These are phyloP conservation scores for Cosmopolites sordidus DNA, from an alignment of 2,888 invertebrate genomes.

Conservation along the genomic window DNA sequence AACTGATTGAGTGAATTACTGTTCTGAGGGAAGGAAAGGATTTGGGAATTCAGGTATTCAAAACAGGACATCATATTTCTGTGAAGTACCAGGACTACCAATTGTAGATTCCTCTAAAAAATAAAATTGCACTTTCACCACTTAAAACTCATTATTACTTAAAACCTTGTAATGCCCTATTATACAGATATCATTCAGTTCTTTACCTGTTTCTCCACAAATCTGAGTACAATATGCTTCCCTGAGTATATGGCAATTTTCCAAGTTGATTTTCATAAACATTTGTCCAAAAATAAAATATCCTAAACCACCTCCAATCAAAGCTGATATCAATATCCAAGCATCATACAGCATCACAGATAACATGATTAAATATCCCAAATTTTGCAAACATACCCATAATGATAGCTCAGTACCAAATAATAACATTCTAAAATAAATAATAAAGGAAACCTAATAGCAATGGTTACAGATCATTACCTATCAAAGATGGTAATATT, in stretches of 20 bases:
- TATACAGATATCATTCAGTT: slow-evolving; percentile 2
- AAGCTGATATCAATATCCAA: slow-evolving; percentile 61
- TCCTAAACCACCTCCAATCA: slow-evolving; percentile 60
- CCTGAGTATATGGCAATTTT: slow-evolving; percentile 49
- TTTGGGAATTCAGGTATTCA: slow-evolving; percentile 4
- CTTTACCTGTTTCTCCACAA: slow-evolving; percentile 50
- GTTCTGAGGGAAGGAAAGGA: not conserved
- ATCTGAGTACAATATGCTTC: slow-evolving; percentile 48
- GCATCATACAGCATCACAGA: slow-evolving; percentile 71
- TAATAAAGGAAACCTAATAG: not conserved
- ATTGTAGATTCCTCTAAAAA: slow-evolving; percentile 28
- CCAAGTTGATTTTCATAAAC: slow-evolving; percentile 52
- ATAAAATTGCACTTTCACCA: not conserved
- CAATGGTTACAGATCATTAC: slow-evolving; percentile 23
- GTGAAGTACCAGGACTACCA: slow-evolving; percentile 29
- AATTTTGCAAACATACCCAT: slow-evolving; percentile 46
- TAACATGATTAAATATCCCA: slow-evolving; percentile 69
- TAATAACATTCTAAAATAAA: slow-evolving; percentile 38
- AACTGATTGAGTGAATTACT: too few relatives aligned
- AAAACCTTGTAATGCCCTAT: slow-evolving; percentile 1
- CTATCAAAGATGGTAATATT: slow-evolving; percentile 38
- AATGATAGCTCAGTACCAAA: slow-evolving; percentile 41
- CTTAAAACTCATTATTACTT: too few relatives aligned
- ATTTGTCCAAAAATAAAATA: slow-evolving; percentile 55
- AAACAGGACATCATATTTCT: slow-evolving; percentile 32